Conservation (phyloP, 2,888 invertebrate genomes). For the Orthosia gracilis region DNA sequence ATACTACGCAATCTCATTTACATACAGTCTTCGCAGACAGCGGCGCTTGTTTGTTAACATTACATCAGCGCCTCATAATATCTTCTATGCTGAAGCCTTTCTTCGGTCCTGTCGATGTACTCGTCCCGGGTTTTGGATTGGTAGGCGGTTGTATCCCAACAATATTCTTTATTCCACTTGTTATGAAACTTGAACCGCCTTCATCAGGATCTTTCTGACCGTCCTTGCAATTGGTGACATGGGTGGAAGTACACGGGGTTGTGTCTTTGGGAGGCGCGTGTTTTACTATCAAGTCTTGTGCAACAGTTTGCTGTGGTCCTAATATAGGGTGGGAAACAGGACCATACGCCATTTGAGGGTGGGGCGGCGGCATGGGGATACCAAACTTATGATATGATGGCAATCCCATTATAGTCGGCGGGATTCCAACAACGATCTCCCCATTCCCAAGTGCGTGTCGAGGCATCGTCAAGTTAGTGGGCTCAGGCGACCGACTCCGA, state of each 20-base stretch:
- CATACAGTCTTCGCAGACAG: slow-evolving; percentile 51
- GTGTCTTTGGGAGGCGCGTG: slow-evolving; percentile 89
- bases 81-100: slow-evolving; percentile 98
- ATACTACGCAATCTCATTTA: slow-evolving; percentile 58
- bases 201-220: slow-evolving; percentile 78
- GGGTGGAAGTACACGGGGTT: slow-evolving; percentile 82
- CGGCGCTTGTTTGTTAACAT: slow-evolving; percentile 30
- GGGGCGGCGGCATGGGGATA: slow-evolving; percentile 87
- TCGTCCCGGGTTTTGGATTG: slow-evolving; percentile 89
- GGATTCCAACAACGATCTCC: slow-evolving; percentile 84
- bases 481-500: slow-evolving; percentile 87
- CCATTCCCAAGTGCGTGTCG: slow-evolving; percentile 79
- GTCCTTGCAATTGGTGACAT: slow-evolving; percentile 83
- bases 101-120: slow-evolving; percentile 92
- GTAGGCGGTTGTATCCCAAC: slow-evolving; percentile 88
- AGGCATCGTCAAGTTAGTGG: slow-evolving; percentile 88
- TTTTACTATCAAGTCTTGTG: slow-evolving; percentile 90
- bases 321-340: slow-evolving; percentile 83
- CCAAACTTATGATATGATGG: slow-evolving; percentile 89
- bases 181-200: slow-evolving; percentile 82
- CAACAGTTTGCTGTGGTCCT: slow-evolving; percentile 89
- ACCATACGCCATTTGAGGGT: slow-evolving; percentile 85
- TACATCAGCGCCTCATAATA: slow-evolving; percentile 95
- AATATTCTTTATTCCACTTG: slow-evolving; percentile 89
- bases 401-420: slow-evolving; percentile 86